Percentiles rank a stretch among this genome's conserved stretches.
Conservation (phyloP, 2,113 vertebrate species). For the Labrus mixtus region DNA sequence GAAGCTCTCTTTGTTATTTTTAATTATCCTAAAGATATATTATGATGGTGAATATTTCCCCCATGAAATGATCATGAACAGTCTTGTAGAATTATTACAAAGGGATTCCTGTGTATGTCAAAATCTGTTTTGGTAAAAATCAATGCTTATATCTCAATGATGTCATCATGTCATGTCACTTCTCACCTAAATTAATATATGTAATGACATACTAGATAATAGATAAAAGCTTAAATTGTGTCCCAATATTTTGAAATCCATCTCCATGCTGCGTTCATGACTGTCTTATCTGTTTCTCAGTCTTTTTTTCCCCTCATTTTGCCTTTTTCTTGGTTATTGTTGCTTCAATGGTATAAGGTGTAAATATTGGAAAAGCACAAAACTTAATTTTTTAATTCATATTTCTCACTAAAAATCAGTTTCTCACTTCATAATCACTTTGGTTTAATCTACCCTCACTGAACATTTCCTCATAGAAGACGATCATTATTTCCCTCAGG, state of each 20-base stretch:
- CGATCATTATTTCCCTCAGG: not conserved
- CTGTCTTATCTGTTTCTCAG: not conserved
- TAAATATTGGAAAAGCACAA: not conserved
- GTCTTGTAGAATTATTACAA: not conserved
- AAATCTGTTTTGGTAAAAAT: not conserved
- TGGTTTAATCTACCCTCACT: not conserved
- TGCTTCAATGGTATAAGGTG: not conserved
- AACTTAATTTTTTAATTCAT: not conserved
- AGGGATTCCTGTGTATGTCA: conserved; percentile 9
- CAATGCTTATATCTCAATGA: not conserved
- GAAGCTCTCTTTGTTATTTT: not conserved
- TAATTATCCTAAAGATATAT: too few species aligned
- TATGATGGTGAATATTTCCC: not conserved
- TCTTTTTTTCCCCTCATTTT: not conserved
- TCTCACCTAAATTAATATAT: not conserved
- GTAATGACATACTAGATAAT: not conserved
- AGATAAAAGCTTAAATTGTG: not conserved
- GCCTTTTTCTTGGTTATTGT: not conserved
- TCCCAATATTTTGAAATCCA: not conserved
- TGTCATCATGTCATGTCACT: conserved; percentile 9
- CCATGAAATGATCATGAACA: not conserved
- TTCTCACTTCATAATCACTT: not conserved
- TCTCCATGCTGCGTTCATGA: not conserved
- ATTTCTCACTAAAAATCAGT: not conserved
- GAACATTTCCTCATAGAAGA: not conserved